Evolutionary conservation across 2,797 vertebrate genomes (phyloP).

Genomic region (Crotalus adamanteus): DNA sequence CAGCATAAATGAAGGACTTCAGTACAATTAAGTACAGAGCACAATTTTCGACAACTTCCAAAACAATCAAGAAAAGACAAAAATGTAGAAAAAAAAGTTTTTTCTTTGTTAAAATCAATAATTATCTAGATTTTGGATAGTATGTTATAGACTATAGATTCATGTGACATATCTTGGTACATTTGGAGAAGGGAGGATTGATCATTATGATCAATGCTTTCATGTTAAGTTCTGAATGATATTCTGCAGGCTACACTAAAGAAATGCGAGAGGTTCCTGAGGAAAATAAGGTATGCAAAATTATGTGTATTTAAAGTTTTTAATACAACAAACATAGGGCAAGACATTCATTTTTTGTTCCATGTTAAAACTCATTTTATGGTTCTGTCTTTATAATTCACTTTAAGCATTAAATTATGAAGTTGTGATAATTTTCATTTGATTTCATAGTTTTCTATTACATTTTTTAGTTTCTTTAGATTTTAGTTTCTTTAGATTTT

Average conservation of each 20-base stretch:
- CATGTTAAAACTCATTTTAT: not conserved
- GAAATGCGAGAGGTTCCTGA: not conserved
- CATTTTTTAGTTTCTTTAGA: not conserved
- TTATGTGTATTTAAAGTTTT: not conserved
- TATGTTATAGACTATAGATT: not conserved
- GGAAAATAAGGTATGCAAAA: not conserved
- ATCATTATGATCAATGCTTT: not conserved
- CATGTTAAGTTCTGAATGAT: not conserved
- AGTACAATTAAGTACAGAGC: not conserved
- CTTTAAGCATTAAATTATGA: conserved; percentile 1
- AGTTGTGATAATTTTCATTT: not conserved
- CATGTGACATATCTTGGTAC: too few species aligned
- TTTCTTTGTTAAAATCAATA: not conserved
- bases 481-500: not conserved
- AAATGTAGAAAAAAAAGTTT: not conserved
- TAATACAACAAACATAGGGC: not conserved
- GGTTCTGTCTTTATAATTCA: not conserved
- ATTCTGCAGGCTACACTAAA: not conserved
- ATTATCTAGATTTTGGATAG: not conserved
- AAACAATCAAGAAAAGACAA: not conserved
- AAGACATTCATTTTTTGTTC: not conserved
- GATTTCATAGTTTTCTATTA: not conserved
- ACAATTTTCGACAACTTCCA: not conserved
- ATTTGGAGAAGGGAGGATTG: not conserved
- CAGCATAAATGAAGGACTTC: not conserved